Conservation (phyloP, 2,797 vertebrate species). For the Apogon talboti region DNA sequence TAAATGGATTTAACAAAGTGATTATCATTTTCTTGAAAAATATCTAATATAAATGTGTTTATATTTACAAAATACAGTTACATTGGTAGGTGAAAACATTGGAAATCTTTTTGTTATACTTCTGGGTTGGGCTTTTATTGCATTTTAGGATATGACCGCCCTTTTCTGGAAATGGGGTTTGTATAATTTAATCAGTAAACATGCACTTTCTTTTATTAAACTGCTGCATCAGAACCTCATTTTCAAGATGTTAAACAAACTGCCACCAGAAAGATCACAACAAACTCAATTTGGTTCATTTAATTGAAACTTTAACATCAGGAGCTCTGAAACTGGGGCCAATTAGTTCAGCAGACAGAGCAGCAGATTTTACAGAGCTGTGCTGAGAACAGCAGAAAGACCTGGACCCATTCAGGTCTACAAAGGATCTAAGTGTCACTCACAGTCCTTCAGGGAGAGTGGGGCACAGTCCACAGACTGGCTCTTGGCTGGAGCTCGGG, state of each 20-base stretch:
- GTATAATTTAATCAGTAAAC: not conserved
- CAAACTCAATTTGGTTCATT: constrained; percentile 23
- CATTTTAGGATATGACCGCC: too few species aligned
- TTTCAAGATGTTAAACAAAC: constrained; percentile 7
- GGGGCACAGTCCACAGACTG: constrained; percentile 89
- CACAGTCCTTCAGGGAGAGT: constrained; percentile 78
- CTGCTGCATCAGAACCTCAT: not conserved
- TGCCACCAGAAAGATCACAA: not conserved
- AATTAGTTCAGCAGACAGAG: constrained; percentile 10
- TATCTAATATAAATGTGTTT: too few species aligned
- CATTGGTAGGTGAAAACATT: too few species aligned
- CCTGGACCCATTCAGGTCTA: constrained; percentile 4
- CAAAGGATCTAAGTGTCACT: constrained; percentile 60
- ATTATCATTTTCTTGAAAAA: too few species aligned
- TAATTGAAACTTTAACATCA: constrained; percentile 5
- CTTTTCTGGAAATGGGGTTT: not conserved
- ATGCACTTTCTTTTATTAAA: not conserved
- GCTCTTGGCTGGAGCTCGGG: constrained; percentile 84
- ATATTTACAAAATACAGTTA: too few species aligned
- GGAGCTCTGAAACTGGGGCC: constrained; percentile 22
- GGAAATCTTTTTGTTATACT: too few species aligned
- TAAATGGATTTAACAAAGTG: too few species aligned
- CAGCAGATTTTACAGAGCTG: constrained; percentile 15
- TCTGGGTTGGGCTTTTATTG: not conserved
- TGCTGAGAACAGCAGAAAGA: not conserved